Percentiles rank a stretch among this genome's conserved stretches.
Evolutionary conservation across 2,797 vertebrate genomes (phyloP).

Genomic region (Phalloptychus januarius): DNA sequence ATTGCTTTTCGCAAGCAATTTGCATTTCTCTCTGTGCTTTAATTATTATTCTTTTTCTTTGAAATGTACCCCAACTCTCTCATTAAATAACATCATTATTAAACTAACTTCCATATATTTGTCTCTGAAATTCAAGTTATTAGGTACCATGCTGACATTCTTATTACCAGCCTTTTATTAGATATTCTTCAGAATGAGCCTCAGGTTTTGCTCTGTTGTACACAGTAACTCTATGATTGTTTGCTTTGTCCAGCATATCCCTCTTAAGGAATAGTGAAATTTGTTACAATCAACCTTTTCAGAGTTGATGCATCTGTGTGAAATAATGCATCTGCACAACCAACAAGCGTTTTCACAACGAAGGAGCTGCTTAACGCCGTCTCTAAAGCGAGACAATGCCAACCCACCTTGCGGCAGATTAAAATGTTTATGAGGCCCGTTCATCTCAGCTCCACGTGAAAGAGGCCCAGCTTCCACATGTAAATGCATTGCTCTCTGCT

Average conservation of each 20-base stretch:
- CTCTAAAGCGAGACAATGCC: conserved; percentile 47
- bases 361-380: conserved; percentile 34
- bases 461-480: conserved; percentile 46
- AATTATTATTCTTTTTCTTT: background rate
- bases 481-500: conserved; percentile 39
- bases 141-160: background rate
- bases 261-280: conserved; percentile 1
- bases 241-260: background rate
- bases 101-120: background rate
- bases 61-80: background rate
- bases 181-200: background rate
- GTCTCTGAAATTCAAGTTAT: background rate
- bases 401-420: conserved; percentile 55
- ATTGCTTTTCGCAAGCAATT: background rate
- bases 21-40: background rate
- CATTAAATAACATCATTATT: background rate
- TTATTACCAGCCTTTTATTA: background rate
- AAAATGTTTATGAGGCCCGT: conserved; percentile 61
- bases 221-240: background rate
- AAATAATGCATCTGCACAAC: conserved; percentile 32
- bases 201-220: background rate
- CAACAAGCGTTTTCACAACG: conserved; percentile 32
- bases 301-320: conserved; percentile 12
- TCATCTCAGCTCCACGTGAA: conserved; percentile 12
- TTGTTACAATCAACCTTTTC: background rate